phyloP scores from a whole-genome alignment of 1,140 invertebrate genomes.

The Drosophila orosa region DNA sequence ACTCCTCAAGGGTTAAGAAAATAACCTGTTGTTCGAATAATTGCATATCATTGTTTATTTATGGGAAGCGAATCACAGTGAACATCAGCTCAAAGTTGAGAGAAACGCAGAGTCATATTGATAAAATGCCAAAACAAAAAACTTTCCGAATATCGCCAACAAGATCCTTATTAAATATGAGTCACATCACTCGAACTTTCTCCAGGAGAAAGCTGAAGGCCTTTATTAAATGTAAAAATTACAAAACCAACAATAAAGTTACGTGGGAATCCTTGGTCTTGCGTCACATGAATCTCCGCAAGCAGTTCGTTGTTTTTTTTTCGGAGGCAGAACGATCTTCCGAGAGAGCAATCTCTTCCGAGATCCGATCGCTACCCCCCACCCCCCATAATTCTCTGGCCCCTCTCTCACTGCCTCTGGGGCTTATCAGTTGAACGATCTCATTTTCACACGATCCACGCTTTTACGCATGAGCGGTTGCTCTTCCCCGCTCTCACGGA shows the following conservation, averaged over 20 bases:
- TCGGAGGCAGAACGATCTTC: constrained; percentile 6
- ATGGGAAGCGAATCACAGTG: constrained; percentile 8
- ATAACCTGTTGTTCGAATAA: constrained; percentile 21
- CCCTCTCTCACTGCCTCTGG: background rate
- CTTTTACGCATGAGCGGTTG: constrained; percentile 44
- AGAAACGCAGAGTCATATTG: background rate
- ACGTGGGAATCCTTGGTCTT: constrained; percentile 11
- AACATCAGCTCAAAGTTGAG: constrained; percentile 9
- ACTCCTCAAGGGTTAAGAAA: background rate
- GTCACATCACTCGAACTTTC: constrained; percentile 31
- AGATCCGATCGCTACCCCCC: constrained; percentile 1
- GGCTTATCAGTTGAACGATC: constrained; percentile 54
- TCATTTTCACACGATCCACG: constrained; percentile 54
- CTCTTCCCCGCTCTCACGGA: constrained; percentile 7
- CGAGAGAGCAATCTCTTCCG: constrained; percentile 4
- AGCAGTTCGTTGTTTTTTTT: background rate
- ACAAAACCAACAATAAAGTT: constrained; percentile 1
- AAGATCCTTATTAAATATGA: constrained; percentile 51
- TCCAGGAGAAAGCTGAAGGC: constrained; percentile 33
- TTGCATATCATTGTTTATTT: constrained; percentile 22
- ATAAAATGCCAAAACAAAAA: background rate
- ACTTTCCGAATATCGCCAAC: constrained; percentile 8
- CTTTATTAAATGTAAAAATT: constrained; percentile 16
- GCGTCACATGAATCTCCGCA: constrained; percentile 1
- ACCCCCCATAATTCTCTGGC: background rate